Evolutionary conservation across 1,140 invertebrate species (phyloP).

Genomic region (Ceratina japonica): DNA sequence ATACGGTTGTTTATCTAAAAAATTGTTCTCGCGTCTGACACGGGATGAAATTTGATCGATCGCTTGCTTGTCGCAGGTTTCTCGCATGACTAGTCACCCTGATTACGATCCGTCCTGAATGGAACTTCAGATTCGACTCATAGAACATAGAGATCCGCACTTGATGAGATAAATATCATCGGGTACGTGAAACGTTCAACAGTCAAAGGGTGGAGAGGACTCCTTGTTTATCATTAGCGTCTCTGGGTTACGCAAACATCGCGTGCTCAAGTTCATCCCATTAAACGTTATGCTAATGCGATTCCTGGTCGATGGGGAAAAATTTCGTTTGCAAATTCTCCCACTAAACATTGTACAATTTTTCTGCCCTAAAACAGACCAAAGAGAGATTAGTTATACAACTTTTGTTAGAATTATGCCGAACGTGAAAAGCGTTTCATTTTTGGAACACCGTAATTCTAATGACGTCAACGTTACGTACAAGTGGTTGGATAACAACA

Average conservation of each 20-base stretch:
- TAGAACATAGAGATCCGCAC: too few relatives aligned
- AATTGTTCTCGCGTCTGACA: neutral
- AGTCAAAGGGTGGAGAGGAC: neutral
- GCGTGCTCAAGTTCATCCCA: constrained; percentile 18
- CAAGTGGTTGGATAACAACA: neutral
- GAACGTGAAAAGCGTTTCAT: too few relatives aligned
- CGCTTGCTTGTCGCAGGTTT: constrained; percentile 17
- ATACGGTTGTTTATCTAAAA: neutral
- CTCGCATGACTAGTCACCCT: constrained; percentile 6
- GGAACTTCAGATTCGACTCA: neutral
- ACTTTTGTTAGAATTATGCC: too few relatives aligned
- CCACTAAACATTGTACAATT: neutral
- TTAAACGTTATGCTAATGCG: constrained; percentile 46
- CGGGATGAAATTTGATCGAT: neutral
- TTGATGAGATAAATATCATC: too few relatives aligned
- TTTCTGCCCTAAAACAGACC: too few relatives aligned
- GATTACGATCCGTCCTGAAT: constrained; percentile 16
- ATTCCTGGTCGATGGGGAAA: constrained; percentile 11
- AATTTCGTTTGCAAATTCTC: neutral
- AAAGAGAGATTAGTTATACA: too few relatives aligned
- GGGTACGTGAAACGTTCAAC: too few relatives aligned
- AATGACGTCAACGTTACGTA: neutral
- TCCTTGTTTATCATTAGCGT: constrained; percentile 2
- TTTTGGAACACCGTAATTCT: too few relatives aligned
- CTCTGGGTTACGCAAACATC: constrained; percentile 37